Evolutionary conservation across 2,113 vertebrate genomes (phyloP).

Genomic region (Perca flavescens): DNA sequence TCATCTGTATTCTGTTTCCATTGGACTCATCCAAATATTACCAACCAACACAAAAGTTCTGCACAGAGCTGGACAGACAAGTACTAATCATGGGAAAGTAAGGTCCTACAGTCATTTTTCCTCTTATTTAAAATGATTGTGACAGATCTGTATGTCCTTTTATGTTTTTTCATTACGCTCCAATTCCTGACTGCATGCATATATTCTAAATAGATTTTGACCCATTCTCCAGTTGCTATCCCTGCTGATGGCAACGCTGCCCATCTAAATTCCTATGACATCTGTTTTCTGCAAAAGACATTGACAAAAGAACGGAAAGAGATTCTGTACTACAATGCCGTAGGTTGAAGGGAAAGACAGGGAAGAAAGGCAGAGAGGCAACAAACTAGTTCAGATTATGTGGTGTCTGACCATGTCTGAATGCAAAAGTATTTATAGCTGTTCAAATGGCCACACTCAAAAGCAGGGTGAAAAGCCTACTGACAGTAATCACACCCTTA

Average conservation of each 20-base stretch:
- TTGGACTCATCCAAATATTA: constrained; percentile 25
- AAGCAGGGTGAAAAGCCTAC: background rate
- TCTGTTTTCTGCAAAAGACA: constrained; percentile 23
- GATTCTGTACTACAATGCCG: background rate
- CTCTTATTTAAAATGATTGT: constrained; percentile 7
- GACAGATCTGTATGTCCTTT: constrained; percentile 16
- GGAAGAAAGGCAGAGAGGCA: background rate
- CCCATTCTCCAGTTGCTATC: constrained; percentile 3
- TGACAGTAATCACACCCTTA: background rate
- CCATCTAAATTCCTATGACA: constrained; percentile 6
- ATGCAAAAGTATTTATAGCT: background rate
- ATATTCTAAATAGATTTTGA: constrained; percentile 3
- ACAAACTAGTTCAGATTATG: background rate
- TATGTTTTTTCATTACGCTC: constrained; percentile 5
- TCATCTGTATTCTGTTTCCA: constrained; percentile 54
- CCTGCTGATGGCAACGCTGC: background rate
- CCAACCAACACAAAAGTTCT: constrained; percentile 6
- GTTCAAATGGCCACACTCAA: background rate
- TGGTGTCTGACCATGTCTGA: background rate
- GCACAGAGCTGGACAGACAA: constrained; percentile 3
- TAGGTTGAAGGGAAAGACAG: background rate
- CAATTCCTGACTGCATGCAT: background rate
- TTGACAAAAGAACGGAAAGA: background rate
- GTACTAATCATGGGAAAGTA: constrained; percentile 26
- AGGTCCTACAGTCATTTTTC: background rate